Evolutionary conservation across 1,140 invertebrate genomes (phyloP), one percentile per base, ranked within the genome.

Genomic region (Neodiprion lecontei): DNA sequence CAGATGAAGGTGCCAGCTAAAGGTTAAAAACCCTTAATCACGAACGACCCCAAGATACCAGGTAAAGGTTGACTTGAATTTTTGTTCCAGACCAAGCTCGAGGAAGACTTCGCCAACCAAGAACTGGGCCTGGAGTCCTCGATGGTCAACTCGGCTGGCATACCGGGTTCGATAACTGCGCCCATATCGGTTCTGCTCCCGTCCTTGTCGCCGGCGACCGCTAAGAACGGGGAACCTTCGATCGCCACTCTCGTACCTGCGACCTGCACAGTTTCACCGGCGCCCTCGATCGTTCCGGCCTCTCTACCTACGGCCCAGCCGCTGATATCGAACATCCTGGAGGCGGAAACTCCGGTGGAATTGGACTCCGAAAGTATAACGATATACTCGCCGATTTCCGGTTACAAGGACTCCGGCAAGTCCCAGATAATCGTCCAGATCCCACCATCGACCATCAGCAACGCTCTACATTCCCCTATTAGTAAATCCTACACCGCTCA

Each of bases 31-130:
- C 17, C 0, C 17, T 21, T 21, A 21, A 21, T 21, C 17, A 21
- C 17, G 17, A 21, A 21, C 17, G 17, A 21, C 17, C 17, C 17
- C 17, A 21, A 21, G 17, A 21, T 21, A 21, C 17, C 17, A 21
- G 17, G 0, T 21, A 40, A 40, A 40, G 28, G 1, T 40, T 75
- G 67, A 67, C 21, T 70, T 69, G 23, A 71, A 79, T 84, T 71
- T 78, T 47, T 83, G 79, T 84, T 86, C 77, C 79, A 87, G 85
- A 86, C 85, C 47, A 86, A 89, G 75, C 82, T 89, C 75, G 87
- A 88, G 69, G 87, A 88, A 73, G 86, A 88, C 72, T 89, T 88
- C 77, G 87, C 82, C 23, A 84, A 85, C 65, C 86, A 88, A 49
- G 86, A 87, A 65, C 71, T 87, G 53, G 77, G 82, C 61, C 49